These are phyloP conservation scores for Sisor rabdophorus DNA, from an alignment of 2,113 vertebrate genomes.

Conservation along the genomic window DNA sequence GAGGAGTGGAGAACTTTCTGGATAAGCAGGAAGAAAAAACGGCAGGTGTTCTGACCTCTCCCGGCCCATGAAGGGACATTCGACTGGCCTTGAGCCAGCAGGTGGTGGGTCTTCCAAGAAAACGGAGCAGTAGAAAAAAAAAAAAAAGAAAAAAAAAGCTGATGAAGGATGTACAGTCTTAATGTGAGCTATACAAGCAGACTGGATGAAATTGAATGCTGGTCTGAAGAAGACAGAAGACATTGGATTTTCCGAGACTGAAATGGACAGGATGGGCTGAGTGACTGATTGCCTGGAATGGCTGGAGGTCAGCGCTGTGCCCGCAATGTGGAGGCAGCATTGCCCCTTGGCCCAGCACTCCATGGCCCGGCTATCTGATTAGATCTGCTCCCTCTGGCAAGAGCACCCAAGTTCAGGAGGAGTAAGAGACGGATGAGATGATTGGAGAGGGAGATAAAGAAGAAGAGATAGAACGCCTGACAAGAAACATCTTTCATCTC, in stretches of 20 bases:
- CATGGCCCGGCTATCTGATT: conserved; percentile 46
- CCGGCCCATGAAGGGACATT: conserved; percentile 30
- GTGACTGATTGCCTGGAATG: conserved; percentile 65
- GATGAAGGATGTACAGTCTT: conserved; percentile 38
- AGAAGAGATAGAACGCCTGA: conserved; percentile 20
- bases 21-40: conserved; percentile 33
- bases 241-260: conserved; percentile 45
- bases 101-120: conserved; percentile 49
- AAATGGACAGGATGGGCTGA: conserved; percentile 52
- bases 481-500: conserved; percentile 58
- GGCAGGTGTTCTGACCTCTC: conserved; percentile 48
- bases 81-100: conserved; percentile 46
- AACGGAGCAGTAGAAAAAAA: conserved; percentile 29
- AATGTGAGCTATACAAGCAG: conserved; percentile 40
- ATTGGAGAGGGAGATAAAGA: conserved; percentile 57
- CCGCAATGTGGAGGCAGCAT: conserved; percentile 40
- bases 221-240: conserved; percentile 48
- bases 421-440: conserved; percentile 65
- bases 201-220: conserved; percentile 59
- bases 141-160: conserved; percentile 11
- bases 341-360: conserved; percentile 30
- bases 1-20: conserved; percentile 32
- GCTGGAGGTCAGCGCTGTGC: conserved; percentile 57
- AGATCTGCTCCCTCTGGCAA: conserved; percentile 58
- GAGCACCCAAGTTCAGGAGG: conserved; percentile 58